These are phyloP conservation scores for Pampus argenteus DNA, from an alignment of 2,797 vertebrate genomes.

Conservation along the genomic window DNA sequence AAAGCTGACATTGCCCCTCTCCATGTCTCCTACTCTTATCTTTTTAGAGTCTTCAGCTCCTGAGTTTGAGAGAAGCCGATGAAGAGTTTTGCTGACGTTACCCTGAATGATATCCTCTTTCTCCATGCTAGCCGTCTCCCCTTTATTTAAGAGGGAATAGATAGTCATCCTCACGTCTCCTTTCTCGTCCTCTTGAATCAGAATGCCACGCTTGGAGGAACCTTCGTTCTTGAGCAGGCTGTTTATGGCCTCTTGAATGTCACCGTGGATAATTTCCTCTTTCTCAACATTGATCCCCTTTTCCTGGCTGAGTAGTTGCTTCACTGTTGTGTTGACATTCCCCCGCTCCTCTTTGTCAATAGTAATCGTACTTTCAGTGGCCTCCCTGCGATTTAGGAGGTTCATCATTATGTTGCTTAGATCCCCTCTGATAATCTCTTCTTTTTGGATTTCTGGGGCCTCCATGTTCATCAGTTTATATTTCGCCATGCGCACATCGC, in stretches of 20 bases:
- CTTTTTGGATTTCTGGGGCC: conserved; percentile 90
- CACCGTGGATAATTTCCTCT: conserved; percentile 89
- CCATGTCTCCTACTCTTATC: conserved; percentile 86
- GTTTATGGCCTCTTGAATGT: conserved; percentile 92
- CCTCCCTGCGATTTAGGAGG: conserved; percentile 87
- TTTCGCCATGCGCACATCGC: conserved; percentile 94
- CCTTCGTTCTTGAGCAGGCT: conserved; percentile 86
- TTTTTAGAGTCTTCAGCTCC: conserved; percentile 80
- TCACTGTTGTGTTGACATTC: conserved; percentile 88
- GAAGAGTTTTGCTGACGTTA: conserved; percentile 88
- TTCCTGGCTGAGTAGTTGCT: conserved; percentile 88
- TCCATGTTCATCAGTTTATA: conserved; percentile 92
- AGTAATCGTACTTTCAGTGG: conserved; percentile 82
- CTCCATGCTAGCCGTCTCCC: conserved; percentile 68
- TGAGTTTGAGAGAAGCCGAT: conserved; percentile 87
- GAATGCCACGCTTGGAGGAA: conserved; percentile 89
- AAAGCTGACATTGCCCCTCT: conserved; percentile 94
- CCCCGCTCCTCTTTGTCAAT: conserved; percentile 90
- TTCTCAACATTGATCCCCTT: conserved; percentile 84
- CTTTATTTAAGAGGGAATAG: conserved; percentile 93
- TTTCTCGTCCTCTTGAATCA: conserved; percentile 94
- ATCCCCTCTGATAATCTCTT: conserved; percentile 90
- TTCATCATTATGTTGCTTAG: conserved; percentile 93
- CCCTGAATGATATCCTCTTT: conserved; percentile 89
- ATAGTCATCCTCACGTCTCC: conserved; percentile 95